Evolutionary conservation across 1,140 invertebrate genomes (phyloP).

Genomic region (Aphelenchoides fujianensis): DNA sequence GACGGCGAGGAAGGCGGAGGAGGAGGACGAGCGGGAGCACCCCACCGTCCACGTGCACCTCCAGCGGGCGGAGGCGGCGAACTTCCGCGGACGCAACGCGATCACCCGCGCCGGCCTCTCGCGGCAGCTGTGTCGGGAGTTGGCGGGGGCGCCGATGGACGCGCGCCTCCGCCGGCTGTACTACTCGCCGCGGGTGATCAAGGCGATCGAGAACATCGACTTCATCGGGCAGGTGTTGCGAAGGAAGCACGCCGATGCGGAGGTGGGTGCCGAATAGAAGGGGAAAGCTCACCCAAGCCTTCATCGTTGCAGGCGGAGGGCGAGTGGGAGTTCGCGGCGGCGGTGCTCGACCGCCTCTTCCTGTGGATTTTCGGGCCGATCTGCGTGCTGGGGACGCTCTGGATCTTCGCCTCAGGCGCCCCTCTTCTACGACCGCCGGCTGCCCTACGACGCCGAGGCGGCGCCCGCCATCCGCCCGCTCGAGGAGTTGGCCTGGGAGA

Average conservation of each 20-base stretch:
- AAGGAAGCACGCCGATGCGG: slow-evolving; percentile 52
- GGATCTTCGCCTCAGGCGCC: slow-evolving; percentile 91
- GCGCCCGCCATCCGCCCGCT: slow-evolving; percentile 1
- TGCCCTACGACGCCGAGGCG: background rate
- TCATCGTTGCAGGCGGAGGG: slow-evolving; percentile 40
- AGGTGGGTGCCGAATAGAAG: slow-evolving; percentile 32
- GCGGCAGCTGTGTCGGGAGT: slow-evolving; percentile 21
- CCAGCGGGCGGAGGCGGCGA: slow-evolving; percentile 17
- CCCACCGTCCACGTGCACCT: background rate
- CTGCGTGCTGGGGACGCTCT: slow-evolving; percentile 67
- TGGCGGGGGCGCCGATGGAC: slow-evolving; percentile 41
- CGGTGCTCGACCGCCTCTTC: slow-evolving; percentile 70
- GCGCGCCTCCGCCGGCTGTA: slow-evolving; percentile 54
- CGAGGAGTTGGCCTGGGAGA: slow-evolving; percentile 3
- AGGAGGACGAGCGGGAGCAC: background rate
- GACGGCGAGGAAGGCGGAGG: no score
- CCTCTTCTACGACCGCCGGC: slow-evolving; percentile 79
- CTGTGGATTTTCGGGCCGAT: slow-evolving; percentile 91
- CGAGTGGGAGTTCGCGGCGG: slow-evolving; percentile 93
- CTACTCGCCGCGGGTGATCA: slow-evolving; percentile 52
- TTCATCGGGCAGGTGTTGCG: slow-evolving; percentile 53
- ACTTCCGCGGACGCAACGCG: slow-evolving; percentile 17
- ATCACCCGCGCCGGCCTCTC: background rate
- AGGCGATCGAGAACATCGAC: slow-evolving; percentile 54
- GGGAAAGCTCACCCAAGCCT: no score